Evolutionary conservation across 2,797 vertebrate species (phyloP), one percentile per base, ranked within the genome.

Genomic region (Chanos chanos): DNA sequence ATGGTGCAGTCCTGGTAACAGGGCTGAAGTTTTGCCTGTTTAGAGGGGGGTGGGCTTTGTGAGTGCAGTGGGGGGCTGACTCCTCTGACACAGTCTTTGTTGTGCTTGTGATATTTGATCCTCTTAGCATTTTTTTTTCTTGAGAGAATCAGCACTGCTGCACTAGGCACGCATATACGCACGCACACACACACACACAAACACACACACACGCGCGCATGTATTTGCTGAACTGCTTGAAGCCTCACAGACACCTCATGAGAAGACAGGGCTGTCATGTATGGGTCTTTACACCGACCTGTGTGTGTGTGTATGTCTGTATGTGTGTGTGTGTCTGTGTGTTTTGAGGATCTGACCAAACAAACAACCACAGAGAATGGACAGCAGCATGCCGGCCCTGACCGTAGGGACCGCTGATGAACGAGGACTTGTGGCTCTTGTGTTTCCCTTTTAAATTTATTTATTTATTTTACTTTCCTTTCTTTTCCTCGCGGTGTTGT

Each of bases 31-130:
- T 91, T 89, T 88, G 89, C 88, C 83, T 89, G 87, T 89, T 86
- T 87, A 3, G 21, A 25, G 5, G 3, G 22, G 86, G 87, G 89
- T 89, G 89, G 91, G 89, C 89, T 88, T 90, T 92, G 92, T 94
- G 94, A 95, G 93, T 92, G 76, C 87, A 94, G 92, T 90, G 39
- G n/a, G n/a, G n/a, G n/a, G n/a, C n/a, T n/a, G n/a, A 86, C 82
- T 92, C 92, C 90, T 91, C 90, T 93, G 93, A 95, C 92, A 94
- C 91, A 84, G 92, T 90, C 94, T 96, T 96, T 96, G 94, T 96
- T 94, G 90, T 89, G 89, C 83, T 91, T 85, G 92, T n/a, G 89
- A 94, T 96, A 94, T 94, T 94, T 96, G 94, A 98, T 97, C 92
- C 92, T 93, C 89, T 94, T 90, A 93, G 84, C 90, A 83, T 25